Evolutionary conservation across 2,113 vertebrate genomes (phyloP).

Genomic region (Mus spicilegus): DNA sequence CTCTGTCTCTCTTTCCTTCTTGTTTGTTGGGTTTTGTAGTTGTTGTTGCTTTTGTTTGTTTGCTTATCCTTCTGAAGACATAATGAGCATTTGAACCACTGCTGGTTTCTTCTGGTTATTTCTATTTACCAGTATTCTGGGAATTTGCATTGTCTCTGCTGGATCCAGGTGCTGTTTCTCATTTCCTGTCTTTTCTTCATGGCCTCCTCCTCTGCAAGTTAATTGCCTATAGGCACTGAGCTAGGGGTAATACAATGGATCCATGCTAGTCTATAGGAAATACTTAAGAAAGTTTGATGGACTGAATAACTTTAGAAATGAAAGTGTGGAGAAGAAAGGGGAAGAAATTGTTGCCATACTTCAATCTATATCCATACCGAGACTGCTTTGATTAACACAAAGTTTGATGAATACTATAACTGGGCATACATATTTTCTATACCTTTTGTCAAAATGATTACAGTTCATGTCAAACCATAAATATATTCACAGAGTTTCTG

Average conservation of each 20-base stretch:
- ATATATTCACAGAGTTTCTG: conserved; percentile 35
- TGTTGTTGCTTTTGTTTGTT: neutral
- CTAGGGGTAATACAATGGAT: too few species aligned
- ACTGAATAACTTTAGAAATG: neutral
- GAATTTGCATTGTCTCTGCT: neutral
- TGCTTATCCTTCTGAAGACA: neutral
- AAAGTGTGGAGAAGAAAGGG: neutral
- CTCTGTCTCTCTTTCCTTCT: too few species aligned
- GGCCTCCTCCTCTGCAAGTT: neutral
- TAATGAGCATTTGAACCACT: neutral
- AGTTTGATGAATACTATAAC: neutral
- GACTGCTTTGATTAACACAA: conserved; percentile 1
- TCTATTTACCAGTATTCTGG: neutral
- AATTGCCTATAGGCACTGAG: neutral
- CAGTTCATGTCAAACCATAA: neutral
- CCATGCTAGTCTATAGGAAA: neutral
- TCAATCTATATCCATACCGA: neutral
- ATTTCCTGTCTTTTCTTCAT: neutral
- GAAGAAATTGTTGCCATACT: neutral
- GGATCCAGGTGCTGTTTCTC: neutral
- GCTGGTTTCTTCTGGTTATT: neutral
- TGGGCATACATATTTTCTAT: conserved; percentile 1
- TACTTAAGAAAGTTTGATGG: neutral
- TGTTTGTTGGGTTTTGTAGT: neutral
- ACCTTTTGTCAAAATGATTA: neutral